A percentile compares a stretch with the other conserved stretches of the same genome.
These are phyloP conservation scores for Ailurus styani DNA, from an alignment of 2,113 vertebrate genomes.

Conservation along the genomic window DNA sequence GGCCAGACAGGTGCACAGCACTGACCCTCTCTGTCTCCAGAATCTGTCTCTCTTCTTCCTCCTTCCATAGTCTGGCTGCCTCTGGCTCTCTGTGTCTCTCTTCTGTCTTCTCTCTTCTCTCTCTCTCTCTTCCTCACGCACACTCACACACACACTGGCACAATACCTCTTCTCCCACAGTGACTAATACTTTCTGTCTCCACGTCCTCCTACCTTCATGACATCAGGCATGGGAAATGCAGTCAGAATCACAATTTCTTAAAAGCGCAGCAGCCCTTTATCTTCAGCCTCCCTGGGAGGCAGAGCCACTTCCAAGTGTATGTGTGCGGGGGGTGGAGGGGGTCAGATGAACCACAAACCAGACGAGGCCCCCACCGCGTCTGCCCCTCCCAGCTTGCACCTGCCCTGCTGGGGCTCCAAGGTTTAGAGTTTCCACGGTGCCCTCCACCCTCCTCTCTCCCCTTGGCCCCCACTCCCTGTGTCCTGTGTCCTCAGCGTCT, in stretches of 20 bases:
- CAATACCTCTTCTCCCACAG: background rate
- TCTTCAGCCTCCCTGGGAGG: background rate
- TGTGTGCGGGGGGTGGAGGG: background rate
- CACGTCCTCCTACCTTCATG: background rate
- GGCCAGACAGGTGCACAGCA: background rate
- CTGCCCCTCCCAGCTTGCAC: background rate
- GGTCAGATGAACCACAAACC: background rate
- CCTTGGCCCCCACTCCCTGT: background rate
- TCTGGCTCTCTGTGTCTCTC: background rate
- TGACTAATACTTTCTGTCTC: conserved; percentile 19
- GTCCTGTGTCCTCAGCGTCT: background rate
- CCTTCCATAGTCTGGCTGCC: background rate
- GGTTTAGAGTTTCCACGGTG: background rate
- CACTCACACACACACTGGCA: background rate
- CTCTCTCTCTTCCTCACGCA: background rate
- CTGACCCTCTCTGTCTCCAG: background rate
- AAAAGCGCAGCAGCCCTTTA: fast-evolving
- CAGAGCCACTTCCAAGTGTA: background rate
- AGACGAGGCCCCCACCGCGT: background rate
- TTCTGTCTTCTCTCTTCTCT: background rate
- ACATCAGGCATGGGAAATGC: background rate
- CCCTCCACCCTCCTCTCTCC: background rate
- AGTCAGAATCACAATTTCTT: background rate
- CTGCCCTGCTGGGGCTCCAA: background rate
- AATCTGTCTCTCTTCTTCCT: background rate